Base-by-base conservation (phyloP, 2,888 invertebrate genomes). In the Lepidochitona cinerea region DNA sequence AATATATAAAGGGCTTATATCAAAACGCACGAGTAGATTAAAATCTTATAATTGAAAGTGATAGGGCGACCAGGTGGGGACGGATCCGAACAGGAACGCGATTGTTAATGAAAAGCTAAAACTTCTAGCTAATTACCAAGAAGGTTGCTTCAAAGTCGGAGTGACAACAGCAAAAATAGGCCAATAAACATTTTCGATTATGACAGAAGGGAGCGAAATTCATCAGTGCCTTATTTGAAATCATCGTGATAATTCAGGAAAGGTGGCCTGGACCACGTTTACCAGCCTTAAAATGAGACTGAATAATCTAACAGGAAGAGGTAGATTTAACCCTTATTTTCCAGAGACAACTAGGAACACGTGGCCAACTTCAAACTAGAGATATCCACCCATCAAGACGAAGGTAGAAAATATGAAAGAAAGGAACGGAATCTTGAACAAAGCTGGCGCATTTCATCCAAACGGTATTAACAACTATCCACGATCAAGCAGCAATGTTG, bases 1-100 rank as follows among this genome's bases (percentile, higher is more conserved):
- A 59, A 59, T 59, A 59, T 32, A 59, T 59, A 26, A 23, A 59
- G 59, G 59, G 59, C 59, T 59, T 59, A 59, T 59, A 59, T 59
- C 59, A 59, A 59, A 59, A 59, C 29, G 59, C 14, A 29, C 1
- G 29, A 23, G 4, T 14, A 32, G 59, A 59, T 59, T 59, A 59
- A 59, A 59, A 59, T 59, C 23, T 59, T 59, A 59, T 29, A 59
- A 59, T 29, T 29, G 59, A 23, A 32, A n/a, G n/a, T n/a, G n/a
- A n/a, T n/a, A n/a, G n/a, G n/a, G n/a, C n/a, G n/a, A n/a, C n/a
- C n/a, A n/a, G n/a, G n/a, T n/a, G n/a, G n/a, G n/a, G n/a, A n/a
- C n/a, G n/a, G n/a, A n/a, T n/a, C n/a, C n/a, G n/a, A n/a, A n/a
- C n/a, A n/a, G n/a, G n/a, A n/a, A n/a, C n/a, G n/a, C n/a, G n/a